Evolutionary conservation across 1,140 invertebrate species (phyloP), one percentile per base, ranked within the genome.

Genomic region (Drosophila malerkotliana): DNA sequence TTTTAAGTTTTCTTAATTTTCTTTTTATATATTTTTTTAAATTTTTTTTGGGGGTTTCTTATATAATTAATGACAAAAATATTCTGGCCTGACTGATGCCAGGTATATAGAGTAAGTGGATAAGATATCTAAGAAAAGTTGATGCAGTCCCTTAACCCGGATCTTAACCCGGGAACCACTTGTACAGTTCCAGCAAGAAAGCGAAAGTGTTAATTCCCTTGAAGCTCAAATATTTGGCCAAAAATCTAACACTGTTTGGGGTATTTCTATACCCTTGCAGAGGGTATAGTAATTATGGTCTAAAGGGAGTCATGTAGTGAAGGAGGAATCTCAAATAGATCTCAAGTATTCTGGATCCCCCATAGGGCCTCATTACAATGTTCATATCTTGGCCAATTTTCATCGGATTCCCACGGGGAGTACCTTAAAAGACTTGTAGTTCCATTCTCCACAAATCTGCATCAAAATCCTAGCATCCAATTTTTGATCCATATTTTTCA

Each of bases 151-250:
- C 34, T 4, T 12, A 10, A 10, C 32, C 32, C 8, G 32, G 14
- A 15, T 45, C 39, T 41, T 6, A 14, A 14, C 14, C 14, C 5
- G 12, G 18, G 32, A 67, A 51, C 47, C 63, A 45, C 63, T 67
- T 67, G 63, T 58, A 67, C 63, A 44, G 51, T 67, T 10, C 34
- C 21, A 14, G 1, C 18, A 18, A 37, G 64, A 81, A 75, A 87
- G 6, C 26, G 81, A 85, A 87, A 85, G 81, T 85, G 81, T 69
- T 87, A 85, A 87, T 85, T 78, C 82, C 47, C 59, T 32, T 62
- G 58, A 77, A 73, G 45, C 44, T 45, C 34, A 37, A 73, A 73
- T 73, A 9, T 73, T 73, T 41, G 48, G 51, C 39, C 58, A 51
- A 57, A 30, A 37, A 37, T 37, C 34, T n/a, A 12, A 4, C 34